Conservation (phyloP, 2,797 vertebrate species). For the Furcifer pardalis region DNA sequence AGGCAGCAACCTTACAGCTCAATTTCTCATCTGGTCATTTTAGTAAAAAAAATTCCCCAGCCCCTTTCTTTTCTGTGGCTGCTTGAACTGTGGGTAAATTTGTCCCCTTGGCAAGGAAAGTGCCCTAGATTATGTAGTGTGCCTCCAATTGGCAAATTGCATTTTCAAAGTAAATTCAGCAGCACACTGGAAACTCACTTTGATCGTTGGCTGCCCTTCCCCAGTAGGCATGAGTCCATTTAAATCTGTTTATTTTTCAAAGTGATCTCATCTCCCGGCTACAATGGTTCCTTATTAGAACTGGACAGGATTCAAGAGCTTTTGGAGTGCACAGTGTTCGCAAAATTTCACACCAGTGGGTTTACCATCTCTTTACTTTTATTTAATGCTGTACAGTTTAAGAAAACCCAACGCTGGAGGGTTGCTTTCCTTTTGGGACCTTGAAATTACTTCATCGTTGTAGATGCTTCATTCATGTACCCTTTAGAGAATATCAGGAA, state of each 20-base stretch:
- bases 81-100: slow-evolving; percentile 6
- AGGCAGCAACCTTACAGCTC: slow-evolving; percentile 41
- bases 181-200: slow-evolving; percentile 42
- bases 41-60: slow-evolving; percentile 53
- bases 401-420: not conserved
- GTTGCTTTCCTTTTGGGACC: not conserved
- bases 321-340: slow-evolving; percentile 22
- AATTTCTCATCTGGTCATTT: slow-evolving; percentile 46
- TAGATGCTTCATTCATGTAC: slow-evolving; percentile 21
- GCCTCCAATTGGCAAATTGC: not conserved
- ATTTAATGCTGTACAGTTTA: not conserved
- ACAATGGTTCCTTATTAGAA: slow-evolving; percentile 28
- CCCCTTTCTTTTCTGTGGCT: not conserved
- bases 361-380: not conserved
- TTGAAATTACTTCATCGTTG: slow-evolving; percentile 24
- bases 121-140: slow-evolving; percentile 19
- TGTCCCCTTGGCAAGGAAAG: slow-evolving; percentile 1
- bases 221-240: slow-evolving; percentile 26
- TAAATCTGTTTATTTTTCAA: slow-evolving; percentile 42
- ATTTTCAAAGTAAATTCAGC: slow-evolving; percentile 42
- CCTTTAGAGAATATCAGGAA: not conserved
- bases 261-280: slow-evolving; percentile 43
- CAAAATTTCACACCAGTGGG: not conserved
- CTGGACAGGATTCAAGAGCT: not conserved
- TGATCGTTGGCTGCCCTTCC: slow-evolving; percentile 14